Conservation (phyloP, 2,113 vertebrate genomes). For the Micronycteris hirsuta region DNA sequence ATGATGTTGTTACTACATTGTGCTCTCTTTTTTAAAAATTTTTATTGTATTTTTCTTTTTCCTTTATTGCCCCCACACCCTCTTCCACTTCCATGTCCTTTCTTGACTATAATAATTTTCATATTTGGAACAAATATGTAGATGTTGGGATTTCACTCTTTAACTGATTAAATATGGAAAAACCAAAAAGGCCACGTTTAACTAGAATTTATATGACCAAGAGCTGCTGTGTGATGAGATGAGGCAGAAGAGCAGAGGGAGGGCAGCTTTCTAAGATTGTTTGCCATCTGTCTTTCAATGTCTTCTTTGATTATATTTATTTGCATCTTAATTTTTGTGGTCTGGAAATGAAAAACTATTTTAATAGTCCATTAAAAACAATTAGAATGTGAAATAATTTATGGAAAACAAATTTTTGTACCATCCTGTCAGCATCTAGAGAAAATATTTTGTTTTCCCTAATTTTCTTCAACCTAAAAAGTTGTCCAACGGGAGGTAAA, state of each 20-base stretch:
- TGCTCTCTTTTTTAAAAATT: neutral
- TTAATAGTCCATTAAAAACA: slow-evolving; percentile 39
- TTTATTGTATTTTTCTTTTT: too few relatives aligned
- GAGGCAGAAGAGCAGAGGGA: neutral
- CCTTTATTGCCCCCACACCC: too few relatives aligned
- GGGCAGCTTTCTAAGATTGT: neutral
- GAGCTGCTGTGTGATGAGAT: neutral
- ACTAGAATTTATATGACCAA: slow-evolving; percentile 43
- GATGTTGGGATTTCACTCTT: slow-evolving; percentile 2
- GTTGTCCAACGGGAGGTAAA: neutral
- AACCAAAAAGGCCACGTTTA: neutral
- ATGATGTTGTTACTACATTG: neutral
- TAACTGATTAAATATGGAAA: slow-evolving; percentile 62
- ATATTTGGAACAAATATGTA: slow-evolving; percentile 38
- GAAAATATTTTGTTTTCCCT: slow-evolving; percentile 39
- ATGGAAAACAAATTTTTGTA: slow-evolving; percentile 59
- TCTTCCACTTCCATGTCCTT: neutral
- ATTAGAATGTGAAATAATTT: slow-evolving; percentile 40
- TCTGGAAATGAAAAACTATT: slow-evolving; percentile 48
- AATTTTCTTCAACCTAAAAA: slow-evolving; percentile 6
- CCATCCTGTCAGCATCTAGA: slow-evolving; percentile 41
- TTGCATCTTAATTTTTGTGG: slow-evolving; percentile 52
- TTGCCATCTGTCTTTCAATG: slow-evolving; percentile 51
- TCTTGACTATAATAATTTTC: slow-evolving; percentile 34
- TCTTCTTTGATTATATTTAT: slow-evolving; percentile 39